Percentiles rank a stretch among this genome's conserved stretches.
Conservation (phyloP, 2,113 vertebrate species). For the Silurus meridionalis region DNA sequence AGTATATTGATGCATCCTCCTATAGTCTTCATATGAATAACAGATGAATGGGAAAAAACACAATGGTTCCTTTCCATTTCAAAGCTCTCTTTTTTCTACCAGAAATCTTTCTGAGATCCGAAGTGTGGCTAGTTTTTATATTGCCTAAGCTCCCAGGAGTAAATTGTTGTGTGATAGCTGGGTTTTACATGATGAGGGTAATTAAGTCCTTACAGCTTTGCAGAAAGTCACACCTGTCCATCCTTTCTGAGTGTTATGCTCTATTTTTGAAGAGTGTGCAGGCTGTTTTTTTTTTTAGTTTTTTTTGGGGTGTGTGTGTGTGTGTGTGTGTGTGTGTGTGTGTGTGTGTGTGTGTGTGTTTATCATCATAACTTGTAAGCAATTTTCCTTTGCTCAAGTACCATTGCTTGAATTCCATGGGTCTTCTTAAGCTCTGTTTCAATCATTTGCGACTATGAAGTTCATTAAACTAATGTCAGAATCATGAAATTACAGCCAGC, state of each 20-base stretch:
- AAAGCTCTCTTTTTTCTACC: not conserved
- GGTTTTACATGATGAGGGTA: conserved; percentile 14
- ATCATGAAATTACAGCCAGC: too few relatives aligned
- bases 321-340: not conserved
- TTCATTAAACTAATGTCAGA: not conserved
- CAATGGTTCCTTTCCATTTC: not conserved
- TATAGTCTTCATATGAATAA: not conserved
- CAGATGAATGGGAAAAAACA: not conserved
- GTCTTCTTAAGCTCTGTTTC: not conserved
- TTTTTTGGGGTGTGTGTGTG: not conserved
- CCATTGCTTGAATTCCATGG: not conserved
- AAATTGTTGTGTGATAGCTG: not conserved
- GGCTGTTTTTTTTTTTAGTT: not conserved
- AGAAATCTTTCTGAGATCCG: not conserved
- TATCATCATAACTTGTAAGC: too few relatives aligned
- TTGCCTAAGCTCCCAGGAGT: not conserved
- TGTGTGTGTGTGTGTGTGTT: not conserved
- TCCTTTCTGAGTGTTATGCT: not conserved
- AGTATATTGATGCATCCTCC: too few relatives aligned
- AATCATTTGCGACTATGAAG: not conserved
- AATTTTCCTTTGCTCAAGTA: not conserved
- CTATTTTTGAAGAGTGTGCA: not conserved
- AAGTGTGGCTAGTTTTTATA: not conserved
- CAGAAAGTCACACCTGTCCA: conserved; percentile 13
- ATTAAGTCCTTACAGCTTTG: conserved; percentile 19